Evolutionary conservation across 1,140 invertebrate species (phyloP), one percentile per base, ranked within the genome.

Genomic region (Potamilus streckersoni): DNA sequence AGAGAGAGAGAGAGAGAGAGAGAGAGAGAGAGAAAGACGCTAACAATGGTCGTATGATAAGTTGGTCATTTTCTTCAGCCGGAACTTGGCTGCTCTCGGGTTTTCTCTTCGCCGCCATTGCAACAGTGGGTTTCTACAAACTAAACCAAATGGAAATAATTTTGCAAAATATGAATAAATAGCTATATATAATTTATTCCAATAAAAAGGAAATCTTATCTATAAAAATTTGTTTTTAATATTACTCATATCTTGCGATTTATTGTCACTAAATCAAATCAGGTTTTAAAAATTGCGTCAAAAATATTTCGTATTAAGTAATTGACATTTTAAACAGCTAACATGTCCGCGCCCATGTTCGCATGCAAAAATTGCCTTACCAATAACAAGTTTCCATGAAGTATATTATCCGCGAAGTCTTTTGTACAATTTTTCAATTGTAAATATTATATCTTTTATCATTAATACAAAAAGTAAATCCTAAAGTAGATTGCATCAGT

Each of bases 41-140:
- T 78, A 72, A 88, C 86, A 88, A 76, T 19, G 86, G 86, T 73
- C 81, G 77, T 20, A 88, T 88, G 14, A 84, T 80, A 5, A 88
- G 72, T 63, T 84, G 81, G 71, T 88, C 86, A 59, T 83, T 87
- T 69, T 88, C 86, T 73, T 88, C 86, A 17, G 82, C 81, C 16
- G 86, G 86, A n/a, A 86, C 59, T 70, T 84, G 82, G 38, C 38
- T 49, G 31, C 69, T 74, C 17, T 85, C 85, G 15, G 84, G 59
- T 76, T 84, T 86, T 60, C 83, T 68, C 78, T 85, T 85, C 2
- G 82, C 64, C 59, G 85, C 81, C 86, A 87, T 87, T 31, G 38
- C 38, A 49, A 49, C 5, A 49, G 38, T 49, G 38, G 11, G 6
- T 49, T 49, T 49, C 6, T 49, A 49, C 38, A 49, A 49, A 49